A percentile compares a stretch with the other conserved stretches of the same genome.
These are phyloP conservation scores for Taenioides sp. DNA, from an alignment of 2,797 vertebrate genomes.

Conservation along the genomic window DNA sequence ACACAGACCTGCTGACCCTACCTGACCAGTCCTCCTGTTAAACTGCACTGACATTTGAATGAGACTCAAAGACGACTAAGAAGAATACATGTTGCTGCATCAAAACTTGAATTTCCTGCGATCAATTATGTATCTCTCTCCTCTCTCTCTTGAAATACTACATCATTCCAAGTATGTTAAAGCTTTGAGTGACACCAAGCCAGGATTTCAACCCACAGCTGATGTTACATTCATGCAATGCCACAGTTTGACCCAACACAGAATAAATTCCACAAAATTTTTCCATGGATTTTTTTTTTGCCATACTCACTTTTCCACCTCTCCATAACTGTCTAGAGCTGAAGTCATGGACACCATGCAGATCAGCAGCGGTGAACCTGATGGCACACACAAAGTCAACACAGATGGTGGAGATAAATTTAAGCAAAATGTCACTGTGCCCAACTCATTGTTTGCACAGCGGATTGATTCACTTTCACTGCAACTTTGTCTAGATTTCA, in stretches of 20 bases:
- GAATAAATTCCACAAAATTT: conserved; percentile 15
- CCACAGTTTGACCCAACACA: conserved; percentile 7
- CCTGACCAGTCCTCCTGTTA: no score
- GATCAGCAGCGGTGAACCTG: conserved; percentile 89
- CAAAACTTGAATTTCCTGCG: no score
- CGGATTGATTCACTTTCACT: neutral
- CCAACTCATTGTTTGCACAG: neutral
- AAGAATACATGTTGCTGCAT: no score
- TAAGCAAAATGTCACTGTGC: conserved; percentile 9
- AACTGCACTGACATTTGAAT: no score
- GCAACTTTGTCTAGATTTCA: neutral
- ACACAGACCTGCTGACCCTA: no score
- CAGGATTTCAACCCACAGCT: conserved; percentile 22
- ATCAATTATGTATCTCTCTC: no score
- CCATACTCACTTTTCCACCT: conserved; percentile 84
- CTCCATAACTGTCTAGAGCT: conserved; percentile 87
- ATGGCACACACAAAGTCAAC: conserved; percentile 23
- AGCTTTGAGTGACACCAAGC: conserved; percentile 20
- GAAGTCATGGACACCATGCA: conserved; percentile 85
- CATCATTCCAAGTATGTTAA: neutral
- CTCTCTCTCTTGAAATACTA: neutral
- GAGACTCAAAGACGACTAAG: no score
- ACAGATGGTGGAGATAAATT: conserved; percentile 22
- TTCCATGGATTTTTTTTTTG: neutral
- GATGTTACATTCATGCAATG: conserved; percentile 42